Evolutionary conservation across 2,113 vertebrate genomes (phyloP).

Genomic region (Gracilinanus agilis): DNA sequence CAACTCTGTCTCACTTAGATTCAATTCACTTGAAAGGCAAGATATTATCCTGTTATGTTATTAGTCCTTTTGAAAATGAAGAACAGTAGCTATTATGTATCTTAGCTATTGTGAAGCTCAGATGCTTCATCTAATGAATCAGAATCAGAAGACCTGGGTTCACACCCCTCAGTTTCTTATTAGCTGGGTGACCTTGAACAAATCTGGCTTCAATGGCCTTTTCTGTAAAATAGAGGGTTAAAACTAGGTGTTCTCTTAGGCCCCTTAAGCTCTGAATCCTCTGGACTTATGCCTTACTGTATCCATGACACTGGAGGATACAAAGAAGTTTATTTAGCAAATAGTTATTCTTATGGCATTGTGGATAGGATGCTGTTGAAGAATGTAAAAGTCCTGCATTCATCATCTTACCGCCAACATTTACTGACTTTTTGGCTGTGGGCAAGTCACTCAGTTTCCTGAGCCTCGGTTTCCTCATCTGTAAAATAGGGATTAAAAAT

Average conservation of each 20-base stretch:
- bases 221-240: neutral
- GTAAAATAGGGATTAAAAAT: neutral
- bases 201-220: neutral
- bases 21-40: too few relatives aligned
- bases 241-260: neutral
- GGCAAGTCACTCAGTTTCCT: neutral
- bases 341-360: neutral
- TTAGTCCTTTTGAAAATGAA: too few relatives aligned
- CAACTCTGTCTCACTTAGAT: too few relatives aligned
- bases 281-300: too few relatives aligned
- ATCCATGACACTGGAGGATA: neutral
- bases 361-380: neutral
- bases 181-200: neutral
- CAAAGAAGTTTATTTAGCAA: neutral
- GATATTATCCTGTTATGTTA: too few relatives aligned
- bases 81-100: too few relatives aligned
- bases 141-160: neutral
- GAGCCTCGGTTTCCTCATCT: neutral
- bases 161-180: neutral
- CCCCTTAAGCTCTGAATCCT: neutral
- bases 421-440: neutral
- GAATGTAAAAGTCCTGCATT: neutral
- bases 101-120: neutral
- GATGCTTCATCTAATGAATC: neutral
- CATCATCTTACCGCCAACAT: neutral